These are phyloP conservation scores for Glandiceps talaboti DNA, from an alignment of 53 echinoderm and acorn worm species.

Conservation along the genomic window DNA sequence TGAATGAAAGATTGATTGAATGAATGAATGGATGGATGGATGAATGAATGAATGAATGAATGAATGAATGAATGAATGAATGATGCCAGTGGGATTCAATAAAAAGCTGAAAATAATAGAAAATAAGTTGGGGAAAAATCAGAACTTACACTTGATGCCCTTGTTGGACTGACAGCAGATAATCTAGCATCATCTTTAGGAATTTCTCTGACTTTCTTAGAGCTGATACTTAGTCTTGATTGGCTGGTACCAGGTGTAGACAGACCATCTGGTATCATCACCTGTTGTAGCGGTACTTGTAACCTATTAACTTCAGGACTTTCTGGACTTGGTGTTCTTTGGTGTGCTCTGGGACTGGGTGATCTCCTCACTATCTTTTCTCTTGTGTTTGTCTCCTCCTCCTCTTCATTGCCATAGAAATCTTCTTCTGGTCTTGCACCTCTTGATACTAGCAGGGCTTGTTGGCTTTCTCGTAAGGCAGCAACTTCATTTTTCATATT, in stretches of 20 bases:
- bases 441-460: neutral
- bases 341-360: neutral
- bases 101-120: no score
- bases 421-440: neutral
- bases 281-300: neutral
- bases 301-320: neutral
- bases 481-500: neutral
- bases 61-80: no score
- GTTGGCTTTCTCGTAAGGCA: neutral
- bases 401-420: neutral
- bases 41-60: no score
- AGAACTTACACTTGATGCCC: neutral
- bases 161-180: neutral
- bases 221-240: constrained; percentile 71
- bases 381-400: neutral
- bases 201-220: constrained; percentile 81
- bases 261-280: neutral
- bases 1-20: no score
- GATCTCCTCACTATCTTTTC: neutral
- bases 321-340: neutral
- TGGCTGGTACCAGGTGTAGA: neutral
- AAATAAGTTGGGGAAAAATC: no score
- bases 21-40: no score
- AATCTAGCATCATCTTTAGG: constrained; percentile 74
- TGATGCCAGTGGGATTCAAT: no score